These are phyloP conservation scores for Aphodius sticticus DNA, from an alignment of 2,888 invertebrate species.

Conservation along the genomic window DNA sequence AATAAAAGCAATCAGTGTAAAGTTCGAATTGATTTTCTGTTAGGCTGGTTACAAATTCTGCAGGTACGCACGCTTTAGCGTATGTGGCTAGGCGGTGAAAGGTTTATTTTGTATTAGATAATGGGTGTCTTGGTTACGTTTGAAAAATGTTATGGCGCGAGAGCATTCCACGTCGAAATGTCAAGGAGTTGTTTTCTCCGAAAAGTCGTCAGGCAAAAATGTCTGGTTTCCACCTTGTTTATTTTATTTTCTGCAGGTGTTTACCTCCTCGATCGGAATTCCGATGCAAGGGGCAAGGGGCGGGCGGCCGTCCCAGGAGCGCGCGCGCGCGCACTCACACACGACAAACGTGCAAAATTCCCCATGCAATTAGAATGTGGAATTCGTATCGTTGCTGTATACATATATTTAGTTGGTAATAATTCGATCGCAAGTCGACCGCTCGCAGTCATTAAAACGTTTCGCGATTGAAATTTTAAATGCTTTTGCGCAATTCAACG, in stretches of 20 bases:
- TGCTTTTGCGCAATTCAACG: background rate
- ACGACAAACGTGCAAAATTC: conserved; percentile 4
- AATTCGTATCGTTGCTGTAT: background rate
- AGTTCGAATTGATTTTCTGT: background rate
- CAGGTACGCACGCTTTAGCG: background rate
- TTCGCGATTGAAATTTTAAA: background rate
- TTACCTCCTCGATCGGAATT: conserved; percentile 4
- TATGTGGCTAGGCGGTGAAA: background rate
- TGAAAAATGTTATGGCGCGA: background rate
- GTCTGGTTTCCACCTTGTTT: background rate
- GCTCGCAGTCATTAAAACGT: background rate
- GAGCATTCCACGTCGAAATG: background rate
- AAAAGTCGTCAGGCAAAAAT: background rate
- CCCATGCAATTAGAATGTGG: background rate
- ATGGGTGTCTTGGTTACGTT: background rate
- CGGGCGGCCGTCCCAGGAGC: background rate
- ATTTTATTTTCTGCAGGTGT: conserved; percentile 4
- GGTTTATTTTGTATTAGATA: background rate
- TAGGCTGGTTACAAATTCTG: background rate
- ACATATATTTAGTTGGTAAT: background rate
- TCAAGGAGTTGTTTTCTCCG: background rate
- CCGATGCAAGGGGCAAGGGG: background rate
- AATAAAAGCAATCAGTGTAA: no score
- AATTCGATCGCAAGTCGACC: background rate
- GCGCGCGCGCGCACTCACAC: background rate